A percentile compares a stretch with the other conserved stretches of the same genome.
Evolutionary conservation across 2,113 vertebrate genomes (phyloP).

Genomic region (Lasiurus borealis): DNA sequence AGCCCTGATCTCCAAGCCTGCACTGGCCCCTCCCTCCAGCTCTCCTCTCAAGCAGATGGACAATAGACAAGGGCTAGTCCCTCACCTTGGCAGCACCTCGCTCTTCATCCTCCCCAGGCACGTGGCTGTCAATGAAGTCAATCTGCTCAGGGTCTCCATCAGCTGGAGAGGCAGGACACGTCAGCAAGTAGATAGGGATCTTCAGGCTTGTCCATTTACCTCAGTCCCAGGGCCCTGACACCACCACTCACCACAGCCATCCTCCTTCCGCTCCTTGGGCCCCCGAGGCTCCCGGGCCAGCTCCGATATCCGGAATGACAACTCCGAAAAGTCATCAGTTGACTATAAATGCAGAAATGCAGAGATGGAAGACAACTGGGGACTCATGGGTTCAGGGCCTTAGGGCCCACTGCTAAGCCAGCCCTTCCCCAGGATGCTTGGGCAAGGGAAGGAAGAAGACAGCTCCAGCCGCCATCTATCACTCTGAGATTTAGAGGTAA

Average conservation of each 20-base stretch:
- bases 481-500: neutral
- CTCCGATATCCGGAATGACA: constrained; percentile 91
- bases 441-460: neutral
- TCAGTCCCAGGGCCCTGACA: neutral
- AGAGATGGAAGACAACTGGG: neutral
- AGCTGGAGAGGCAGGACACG: constrained; percentile 66
- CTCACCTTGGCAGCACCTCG: constrained; percentile 77
- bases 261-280: constrained; percentile 85
- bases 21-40: neutral
- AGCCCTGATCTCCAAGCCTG: neutral
- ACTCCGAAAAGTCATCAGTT: constrained; percentile 93
- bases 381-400: neutral
- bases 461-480: neutral
- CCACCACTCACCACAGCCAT: constrained; percentile 81
- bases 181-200: neutral
- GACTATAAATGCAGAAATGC: constrained; percentile 85
- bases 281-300: constrained; percentile 89
- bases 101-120: constrained; percentile 89
- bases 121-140: constrained; percentile 90
- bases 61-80: accelerated
- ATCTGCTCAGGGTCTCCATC: constrained; percentile 89
- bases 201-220: neutral
- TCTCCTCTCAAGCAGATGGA: too few species aligned
- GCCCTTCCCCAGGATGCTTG: neutral
- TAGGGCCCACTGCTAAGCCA: neutral